Percentiles rank a stretch among this genome's conserved stretches.
phyloP scores from a whole-genome alignment of 2,113 vertebrate genomes.

The Cyphomyrus plagiostoma region DNA sequence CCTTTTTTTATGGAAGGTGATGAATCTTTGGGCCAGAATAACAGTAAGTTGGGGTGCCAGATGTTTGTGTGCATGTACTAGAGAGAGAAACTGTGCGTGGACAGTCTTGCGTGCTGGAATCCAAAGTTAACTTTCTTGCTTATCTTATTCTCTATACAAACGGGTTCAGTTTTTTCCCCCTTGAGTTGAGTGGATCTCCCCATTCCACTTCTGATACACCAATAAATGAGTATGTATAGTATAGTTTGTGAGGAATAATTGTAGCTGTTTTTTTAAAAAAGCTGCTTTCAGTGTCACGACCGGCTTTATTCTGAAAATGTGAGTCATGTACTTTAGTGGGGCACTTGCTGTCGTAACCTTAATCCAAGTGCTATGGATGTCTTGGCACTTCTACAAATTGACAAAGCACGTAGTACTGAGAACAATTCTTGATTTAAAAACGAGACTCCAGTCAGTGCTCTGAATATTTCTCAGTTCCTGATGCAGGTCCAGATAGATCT shows the following conservation, averaged over 20 bases:
- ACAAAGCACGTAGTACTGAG: neutral
- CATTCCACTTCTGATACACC: neutral
- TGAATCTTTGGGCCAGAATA: neutral
- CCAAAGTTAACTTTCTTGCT: neutral
- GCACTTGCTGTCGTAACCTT: neutral
- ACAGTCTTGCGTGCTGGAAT: neutral
- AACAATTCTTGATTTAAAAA: neutral
- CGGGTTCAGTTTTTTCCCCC: neutral
- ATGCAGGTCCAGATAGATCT: neutral
- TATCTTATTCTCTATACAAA: neutral
- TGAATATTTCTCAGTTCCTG: neutral
- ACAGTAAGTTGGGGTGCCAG: slow-evolving; percentile 14
- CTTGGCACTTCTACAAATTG: neutral
- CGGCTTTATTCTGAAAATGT: neutral
- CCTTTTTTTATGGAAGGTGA: slow-evolving; percentile 2
- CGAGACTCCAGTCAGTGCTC: neutral
- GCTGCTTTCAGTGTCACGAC: neutral
- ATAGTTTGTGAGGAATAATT: neutral
- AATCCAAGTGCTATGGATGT: neutral
- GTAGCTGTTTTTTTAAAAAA: neutral
- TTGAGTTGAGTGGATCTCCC: neutral
- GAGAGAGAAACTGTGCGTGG: neutral
- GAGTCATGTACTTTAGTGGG: neutral
- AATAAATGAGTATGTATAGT: neutral
- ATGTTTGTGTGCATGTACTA: neutral